Percentiles rank a stretch among this genome's conserved stretches.
These are phyloP conservation scores for Scolopax rusticola DNA, from an alignment of 2,797 vertebrate genomes.

Conservation along the genomic window DNA sequence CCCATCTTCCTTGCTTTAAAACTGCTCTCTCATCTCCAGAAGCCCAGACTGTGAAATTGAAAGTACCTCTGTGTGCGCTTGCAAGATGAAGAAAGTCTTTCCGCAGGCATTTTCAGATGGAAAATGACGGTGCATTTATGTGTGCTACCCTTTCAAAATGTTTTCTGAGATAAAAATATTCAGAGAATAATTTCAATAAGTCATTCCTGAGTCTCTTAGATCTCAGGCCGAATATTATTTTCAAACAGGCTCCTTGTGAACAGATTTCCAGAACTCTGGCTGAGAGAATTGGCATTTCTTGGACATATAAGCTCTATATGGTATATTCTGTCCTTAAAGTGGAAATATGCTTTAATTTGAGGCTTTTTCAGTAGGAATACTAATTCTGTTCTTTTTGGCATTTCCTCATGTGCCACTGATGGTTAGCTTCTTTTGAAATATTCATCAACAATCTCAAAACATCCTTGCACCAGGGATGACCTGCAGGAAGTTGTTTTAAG, in stretches of 20 bases:
- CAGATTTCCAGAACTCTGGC: neutral
- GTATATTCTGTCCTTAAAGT: neutral
- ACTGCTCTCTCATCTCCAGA: neutral
- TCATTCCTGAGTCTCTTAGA: conserved; percentile 33
- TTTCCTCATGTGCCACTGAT: neutral
- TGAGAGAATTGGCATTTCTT: neutral
- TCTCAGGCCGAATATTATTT: conserved; percentile 22
- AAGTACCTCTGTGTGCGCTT: neutral
- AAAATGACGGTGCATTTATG: neutral
- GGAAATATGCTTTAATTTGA: neutral
- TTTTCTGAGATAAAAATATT: conserved; percentile 43
- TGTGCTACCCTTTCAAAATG: conserved; percentile 5
- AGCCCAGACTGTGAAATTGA: conserved; percentile 16
- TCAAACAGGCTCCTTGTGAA: conserved; percentile 38
- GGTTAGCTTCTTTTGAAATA: neutral
- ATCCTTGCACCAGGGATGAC: neutral
- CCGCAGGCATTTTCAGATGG: neutral
- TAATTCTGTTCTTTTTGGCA: neutral
- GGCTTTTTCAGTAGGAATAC: neutral
- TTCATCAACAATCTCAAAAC: neutral
- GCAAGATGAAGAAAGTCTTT: conserved; percentile 33
- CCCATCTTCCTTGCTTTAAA: neutral
- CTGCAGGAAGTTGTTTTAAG: neutral
- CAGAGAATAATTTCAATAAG: conserved; percentile 27
- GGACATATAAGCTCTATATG: neutral